These are phyloP conservation scores for Heterodera carotae DNA, from an alignment of 1,140 invertebrate species.

Conservation along the genomic window DNA sequence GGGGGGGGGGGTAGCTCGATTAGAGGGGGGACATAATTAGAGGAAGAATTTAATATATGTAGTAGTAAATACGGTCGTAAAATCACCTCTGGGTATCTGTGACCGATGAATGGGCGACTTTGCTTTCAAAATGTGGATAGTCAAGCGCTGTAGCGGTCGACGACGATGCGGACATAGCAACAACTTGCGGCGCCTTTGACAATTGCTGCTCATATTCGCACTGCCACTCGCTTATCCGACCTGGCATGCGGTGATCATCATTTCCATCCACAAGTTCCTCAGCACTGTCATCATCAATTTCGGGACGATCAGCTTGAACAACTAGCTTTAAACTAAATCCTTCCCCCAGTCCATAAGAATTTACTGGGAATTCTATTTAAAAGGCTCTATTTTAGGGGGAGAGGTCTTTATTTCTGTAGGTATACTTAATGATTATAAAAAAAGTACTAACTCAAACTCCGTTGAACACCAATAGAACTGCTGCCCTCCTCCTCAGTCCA, in stretches of 20 bases:
- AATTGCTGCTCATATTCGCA: background rate
- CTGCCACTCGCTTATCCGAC: background rate
- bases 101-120: background rate
- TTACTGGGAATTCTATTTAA: no score
- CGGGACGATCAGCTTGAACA: constrained; percentile 1
- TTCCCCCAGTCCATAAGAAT: no score
- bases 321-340: no score
- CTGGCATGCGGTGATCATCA: background rate
- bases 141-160: background rate
- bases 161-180: background rate
- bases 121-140: background rate
- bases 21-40: no score
- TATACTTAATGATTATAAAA: background rate
- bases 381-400: no score
- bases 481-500: constrained; percentile 8
- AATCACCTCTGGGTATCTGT: background rate
- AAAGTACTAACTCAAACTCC: constrained; percentile 1
- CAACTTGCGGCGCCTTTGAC: background rate
- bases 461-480: constrained; percentile 3
- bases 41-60: no score
- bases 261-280: background rate
- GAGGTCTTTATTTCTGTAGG: no score
- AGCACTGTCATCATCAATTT: background rate
- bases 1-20: no score
- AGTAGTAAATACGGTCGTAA: background rate